Base-by-base conservation (phyloP, 2,797 vertebrate genomes). In the Etheostoma perlongum region DNA sequence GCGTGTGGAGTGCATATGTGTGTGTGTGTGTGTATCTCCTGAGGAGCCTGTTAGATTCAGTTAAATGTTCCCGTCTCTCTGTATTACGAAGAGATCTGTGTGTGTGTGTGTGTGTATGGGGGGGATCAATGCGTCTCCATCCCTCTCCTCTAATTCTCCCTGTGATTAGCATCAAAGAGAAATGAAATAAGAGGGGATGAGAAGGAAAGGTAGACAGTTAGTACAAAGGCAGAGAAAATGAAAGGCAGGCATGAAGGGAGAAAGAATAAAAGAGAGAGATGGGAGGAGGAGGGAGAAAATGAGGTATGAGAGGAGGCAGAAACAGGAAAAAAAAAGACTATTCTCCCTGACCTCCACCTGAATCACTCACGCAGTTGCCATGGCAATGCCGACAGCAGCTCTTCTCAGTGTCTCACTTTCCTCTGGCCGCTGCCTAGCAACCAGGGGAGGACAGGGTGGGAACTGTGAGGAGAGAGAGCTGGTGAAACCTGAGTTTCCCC, bases 361-460 rank as follows among this genome's bases (percentile, higher is more conserved):
- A 93, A 93, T 93, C 89, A 86, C 84, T 93, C 91, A 91, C 85
- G 46, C 91, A 88, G 95, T 96, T 95, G 90, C 94, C 85, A 95
- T 94, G 92, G 92, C 23, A 76, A 95, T 87, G 67, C 90, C 90
- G 88, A 94, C 94, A 94, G 92, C 89, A 93, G 90, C 85, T 89
- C 88, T 73, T 86, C 78, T 86, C 84, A 3, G 78, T 84, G 85
- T 92, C 92, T 92, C 84, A 80, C 79, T 83, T 91, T 90, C 79
- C 85, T 88, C 89, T 86, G 86, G 90, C 88, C 73, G 94, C 93
- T 96, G 93, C 95, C 83, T 91, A 92, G 94, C 91, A 95, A 95
- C 94, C 83, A 76, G 81, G 77, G 74, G 81, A 91, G 85, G 82
- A 85, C 87, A 83, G 82, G 78, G 82, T 74, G 83, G 88, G 79